Percentiles rank a stretch among this genome's conserved stretches.
Evolutionary conservation across 1,140 invertebrate species (phyloP).

Genomic region (Medauroidea extradentata): DNA sequence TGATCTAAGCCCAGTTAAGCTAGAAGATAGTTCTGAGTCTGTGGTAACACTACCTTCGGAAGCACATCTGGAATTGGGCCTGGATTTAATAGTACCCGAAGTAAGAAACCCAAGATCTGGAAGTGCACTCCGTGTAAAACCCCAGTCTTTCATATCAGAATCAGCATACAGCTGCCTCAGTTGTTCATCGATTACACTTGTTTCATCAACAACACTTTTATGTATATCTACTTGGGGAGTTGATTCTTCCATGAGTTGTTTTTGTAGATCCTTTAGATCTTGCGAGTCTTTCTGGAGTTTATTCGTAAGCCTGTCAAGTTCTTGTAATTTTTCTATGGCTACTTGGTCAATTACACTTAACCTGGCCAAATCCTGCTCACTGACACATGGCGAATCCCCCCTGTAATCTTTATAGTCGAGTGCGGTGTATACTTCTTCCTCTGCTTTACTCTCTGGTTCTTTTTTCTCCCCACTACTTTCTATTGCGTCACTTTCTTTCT

Average conservation of each 20-base stretch:
- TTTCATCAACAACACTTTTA: constrained; percentile 54
- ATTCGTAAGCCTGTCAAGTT: constrained; percentile 67
- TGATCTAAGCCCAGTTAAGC: background rate
- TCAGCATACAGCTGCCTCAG: constrained; percentile 61
- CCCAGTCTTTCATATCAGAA: constrained; percentile 64
- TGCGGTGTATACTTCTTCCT: constrained; percentile 64
- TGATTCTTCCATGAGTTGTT: constrained; percentile 45
- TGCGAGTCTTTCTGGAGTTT: constrained; percentile 74
- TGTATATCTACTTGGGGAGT: constrained; percentile 43
- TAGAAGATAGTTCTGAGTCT: constrained; percentile 1
- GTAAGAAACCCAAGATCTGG: background rate
- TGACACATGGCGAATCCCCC: constrained; percentile 66
- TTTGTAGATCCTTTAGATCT: constrained; percentile 69
- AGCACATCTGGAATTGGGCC: background rate
- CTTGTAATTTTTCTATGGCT: constrained; percentile 69
- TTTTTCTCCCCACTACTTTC: constrained; percentile 29
- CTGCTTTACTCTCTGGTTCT: constrained; percentile 24
- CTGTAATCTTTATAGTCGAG: constrained; percentile 75
- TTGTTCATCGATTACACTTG: constrained; percentile 64
- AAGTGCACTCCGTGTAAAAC: constrained; percentile 54
- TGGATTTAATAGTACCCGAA: background rate
- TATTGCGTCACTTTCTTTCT: constrained; percentile 25
- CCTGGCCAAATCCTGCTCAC: constrained; percentile 69
- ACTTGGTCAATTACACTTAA: constrained; percentile 71
- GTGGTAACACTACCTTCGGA: background rate